Conservation (phyloP, 2,888 invertebrate species). For the Acanthopleura granulata region DNA sequence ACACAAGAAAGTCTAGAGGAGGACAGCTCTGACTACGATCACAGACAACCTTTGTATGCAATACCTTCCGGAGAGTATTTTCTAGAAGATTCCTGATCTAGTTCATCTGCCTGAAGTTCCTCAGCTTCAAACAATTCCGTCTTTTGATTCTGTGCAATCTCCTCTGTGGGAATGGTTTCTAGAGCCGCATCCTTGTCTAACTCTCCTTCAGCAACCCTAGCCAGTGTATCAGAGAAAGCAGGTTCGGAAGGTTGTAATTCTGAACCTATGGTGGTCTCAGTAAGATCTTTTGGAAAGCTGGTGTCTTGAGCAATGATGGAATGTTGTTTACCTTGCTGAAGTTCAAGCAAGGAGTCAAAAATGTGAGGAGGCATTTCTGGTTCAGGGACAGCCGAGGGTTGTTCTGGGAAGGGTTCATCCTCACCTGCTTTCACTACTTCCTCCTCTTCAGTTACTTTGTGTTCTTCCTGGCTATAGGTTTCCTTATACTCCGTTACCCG, state of each 20-base stretch:
- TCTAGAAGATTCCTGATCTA: slow-evolving; percentile 2
- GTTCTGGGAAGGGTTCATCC: slow-evolving; percentile 38
- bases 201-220: background rate
- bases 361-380: slow-evolving; percentile 33
- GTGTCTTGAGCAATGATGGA: background rate
- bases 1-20: no score
- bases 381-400: slow-evolving; percentile 42
- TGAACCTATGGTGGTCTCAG: no score
- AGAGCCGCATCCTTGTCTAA: background rate
- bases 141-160: background rate
- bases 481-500: slow-evolving; percentile 1
- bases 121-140: background rate
- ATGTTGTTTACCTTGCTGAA: background rate
- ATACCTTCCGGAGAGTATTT: background rate
- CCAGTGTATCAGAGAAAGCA: no score
- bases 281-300: background rate
- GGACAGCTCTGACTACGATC: slow-evolving; percentile 9
- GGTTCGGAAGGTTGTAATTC: no score
- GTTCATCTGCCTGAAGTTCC: background rate
- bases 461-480: background rate
- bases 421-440: slow-evolving; percentile 34
- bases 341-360: background rate
- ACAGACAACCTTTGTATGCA: slow-evolving; percentile 15
- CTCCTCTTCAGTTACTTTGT: slow-evolving; percentile 20
- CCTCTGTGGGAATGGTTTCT: slow-evolving; percentile 1